Evolutionary conservation across 2,797 vertebrate genomes (phyloP).

Genomic region (Percopsis omiscomaycus): DNA sequence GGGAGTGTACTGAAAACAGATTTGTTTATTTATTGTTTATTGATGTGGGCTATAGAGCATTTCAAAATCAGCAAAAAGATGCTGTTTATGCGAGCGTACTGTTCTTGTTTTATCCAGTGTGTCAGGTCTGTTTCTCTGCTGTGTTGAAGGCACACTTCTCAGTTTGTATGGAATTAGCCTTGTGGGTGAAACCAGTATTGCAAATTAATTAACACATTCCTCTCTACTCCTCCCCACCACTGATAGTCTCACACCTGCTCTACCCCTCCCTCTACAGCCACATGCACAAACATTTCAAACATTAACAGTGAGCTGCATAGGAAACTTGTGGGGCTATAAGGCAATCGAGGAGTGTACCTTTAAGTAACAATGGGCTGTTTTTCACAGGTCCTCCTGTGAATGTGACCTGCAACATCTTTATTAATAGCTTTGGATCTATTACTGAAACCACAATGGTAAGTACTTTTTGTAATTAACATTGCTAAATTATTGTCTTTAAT

Average conservation of each 20-base stretch:
- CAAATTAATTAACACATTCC: too few relatives aligned
- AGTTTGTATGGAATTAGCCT: too few relatives aligned
- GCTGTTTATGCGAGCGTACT: neutral
- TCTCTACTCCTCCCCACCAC: too few relatives aligned
- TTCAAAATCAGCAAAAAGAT: neutral
- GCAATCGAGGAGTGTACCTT: too few relatives aligned
- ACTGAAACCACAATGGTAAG: constrained; percentile 97
- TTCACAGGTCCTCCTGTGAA: constrained; percentile 89
- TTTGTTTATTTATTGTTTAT: constrained; percentile 16
- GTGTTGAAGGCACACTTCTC: neutral
- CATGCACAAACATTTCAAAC: too few relatives aligned
- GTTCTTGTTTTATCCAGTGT: neutral
- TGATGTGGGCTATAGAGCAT: too few relatives aligned
- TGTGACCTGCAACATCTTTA: constrained; percentile 96
- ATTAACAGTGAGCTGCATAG: too few relatives aligned
- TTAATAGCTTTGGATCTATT: constrained; percentile 95
- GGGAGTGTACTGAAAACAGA: constrained; percentile 45
- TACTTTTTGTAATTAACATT: neutral
- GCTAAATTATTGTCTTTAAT: neutral
- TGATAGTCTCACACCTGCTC: too few relatives aligned
- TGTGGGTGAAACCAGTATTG: too few relatives aligned
- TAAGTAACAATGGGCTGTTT: constrained; percentile 36
- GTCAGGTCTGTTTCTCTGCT: neutral
- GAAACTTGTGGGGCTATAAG: too few relatives aligned
- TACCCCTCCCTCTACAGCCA: too few relatives aligned